Base-by-base conservation (phyloP, 1,140 invertebrate species). In the Bradysia coprophila region DNA sequence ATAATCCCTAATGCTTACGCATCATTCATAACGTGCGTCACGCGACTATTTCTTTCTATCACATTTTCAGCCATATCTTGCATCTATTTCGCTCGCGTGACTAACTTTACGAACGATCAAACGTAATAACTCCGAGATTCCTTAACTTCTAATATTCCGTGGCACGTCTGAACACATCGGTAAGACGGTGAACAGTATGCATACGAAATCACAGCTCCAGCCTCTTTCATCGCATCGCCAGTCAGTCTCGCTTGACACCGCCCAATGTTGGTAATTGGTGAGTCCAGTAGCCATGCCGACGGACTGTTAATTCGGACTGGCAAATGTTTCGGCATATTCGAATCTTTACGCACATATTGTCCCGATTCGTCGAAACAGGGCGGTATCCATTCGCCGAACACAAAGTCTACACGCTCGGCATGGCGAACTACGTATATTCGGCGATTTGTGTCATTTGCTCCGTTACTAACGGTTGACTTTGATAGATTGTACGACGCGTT, bases 391-490 rank as follows among this genome's bases (percentile, higher is more conserved):
- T 55, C 66, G 16, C 87, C 85, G 55, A 92, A 91, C 0, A 86
- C 87, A 51, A 93, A 90, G 63, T 95, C 89, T 3, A 92, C 76
- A 23, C 90, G 64, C 63, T 94, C 89, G 10, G 83, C 86, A 61
- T 91, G 87, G 2, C 90, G 67, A 63, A 88, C 77, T 19, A 90
- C 73, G 53, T 81, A 82, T 16, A 88, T 63, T 50, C 75, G 68
- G 23, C 77, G 58, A n/a, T n/a, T n/a, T n/a, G n/a, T n/a, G n/a
- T n/a, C n/a, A n/a, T n/a, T n/a, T n/a, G n/a, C n/a, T n/a, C n/a
- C n/a, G n/a, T n/a, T n/a, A n/a, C n/a, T n/a, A n/a, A n/a, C n/a
- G n/a, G n/a, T n/a, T n/a, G n/a, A n/a, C n/a, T n/a, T n/a, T n/a
- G n/a, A n/a, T n/a, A n/a, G n/a, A n/a, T n/a, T n/a, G n/a, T n/a